A percentile compares a stretch with the other conserved stretches of the same genome.
These are phyloP conservation scores for Myotis planiceps DNA, from an alignment of 2,797 vertebrate genomes.

Conservation along the genomic window DNA sequence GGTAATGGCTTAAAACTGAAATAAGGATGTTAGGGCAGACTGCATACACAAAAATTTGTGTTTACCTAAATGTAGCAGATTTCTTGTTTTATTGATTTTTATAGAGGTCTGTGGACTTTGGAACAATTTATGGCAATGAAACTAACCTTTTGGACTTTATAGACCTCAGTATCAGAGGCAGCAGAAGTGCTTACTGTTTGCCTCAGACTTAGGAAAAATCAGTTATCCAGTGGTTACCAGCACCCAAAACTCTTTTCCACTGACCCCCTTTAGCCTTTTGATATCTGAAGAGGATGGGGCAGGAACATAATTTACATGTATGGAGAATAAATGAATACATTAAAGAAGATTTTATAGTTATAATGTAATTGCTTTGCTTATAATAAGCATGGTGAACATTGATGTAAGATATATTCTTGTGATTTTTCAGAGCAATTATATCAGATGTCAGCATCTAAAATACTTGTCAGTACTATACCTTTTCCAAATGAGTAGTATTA, in stretches of 20 bases:
- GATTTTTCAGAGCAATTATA: background rate
- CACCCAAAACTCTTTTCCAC: background rate
- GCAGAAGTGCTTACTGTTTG: background rate
- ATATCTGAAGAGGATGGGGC: background rate
- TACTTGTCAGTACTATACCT: background rate
- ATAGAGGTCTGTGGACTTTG: constrained; percentile 40
- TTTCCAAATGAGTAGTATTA: background rate
- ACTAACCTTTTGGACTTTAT: constrained; percentile 28
- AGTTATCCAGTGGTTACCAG: background rate
- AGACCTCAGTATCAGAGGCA: background rate
- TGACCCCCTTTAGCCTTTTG: background rate
- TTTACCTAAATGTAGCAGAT: background rate
- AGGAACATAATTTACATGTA: background rate
- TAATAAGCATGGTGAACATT: background rate
- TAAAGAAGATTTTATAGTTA: background rate
- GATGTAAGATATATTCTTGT: background rate
- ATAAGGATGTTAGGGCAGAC: background rate
- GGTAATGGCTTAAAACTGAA: background rate
- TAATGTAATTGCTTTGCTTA: background rate
- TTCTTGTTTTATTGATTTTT: background rate
- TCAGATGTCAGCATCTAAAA: background rate
- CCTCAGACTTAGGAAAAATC: background rate
- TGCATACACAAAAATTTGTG: background rate
- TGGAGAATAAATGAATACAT: background rate
- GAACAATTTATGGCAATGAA: constrained; percentile 58